Conservation (phyloP, 2,888 invertebrate species). For the Endomychus coccineus region DNA sequence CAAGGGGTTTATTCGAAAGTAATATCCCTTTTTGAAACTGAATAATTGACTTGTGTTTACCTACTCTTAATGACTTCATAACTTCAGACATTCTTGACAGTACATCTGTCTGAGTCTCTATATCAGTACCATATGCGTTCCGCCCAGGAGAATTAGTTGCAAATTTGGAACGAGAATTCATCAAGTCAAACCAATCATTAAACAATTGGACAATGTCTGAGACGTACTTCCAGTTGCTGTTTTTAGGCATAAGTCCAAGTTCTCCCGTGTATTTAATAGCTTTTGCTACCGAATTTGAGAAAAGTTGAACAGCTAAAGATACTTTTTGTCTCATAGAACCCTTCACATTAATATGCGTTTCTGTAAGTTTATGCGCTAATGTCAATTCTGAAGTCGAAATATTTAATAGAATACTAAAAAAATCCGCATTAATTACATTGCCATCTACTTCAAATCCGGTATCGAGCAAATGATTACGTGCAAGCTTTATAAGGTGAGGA, state of each 20-base stretch:
- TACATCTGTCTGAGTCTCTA: slow-evolving; percentile 19
- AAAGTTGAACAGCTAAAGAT: slow-evolving; percentile 18
- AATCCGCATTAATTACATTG: slow-evolving; percentile 11
- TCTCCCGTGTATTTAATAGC: slow-evolving; percentile 18
- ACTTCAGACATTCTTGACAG: slow-evolving; percentile 17
- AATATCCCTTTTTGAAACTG: slow-evolving; percentile 23
- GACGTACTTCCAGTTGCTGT: slow-evolving; percentile 10
- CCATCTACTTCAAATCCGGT: slow-evolving; percentile 15
- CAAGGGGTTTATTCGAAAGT: slow-evolving; percentile 16
- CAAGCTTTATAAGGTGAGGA: slow-evolving; percentile 23
- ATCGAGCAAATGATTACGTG: slow-evolving; percentile 22
- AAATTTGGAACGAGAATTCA: slow-evolving; percentile 22
- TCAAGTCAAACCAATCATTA: slow-evolving; percentile 26
- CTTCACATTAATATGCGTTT: slow-evolving; percentile 21
- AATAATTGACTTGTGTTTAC: slow-evolving; percentile 19
- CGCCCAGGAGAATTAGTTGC: slow-evolving; percentile 10
- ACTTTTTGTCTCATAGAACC: slow-evolving; percentile 24
- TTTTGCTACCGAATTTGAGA: slow-evolving; percentile 20
- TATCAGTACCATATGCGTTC: slow-evolving; percentile 23
- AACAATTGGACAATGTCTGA: slow-evolving; percentile 14
- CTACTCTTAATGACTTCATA: slow-evolving; percentile 20
- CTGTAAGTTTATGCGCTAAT: slow-evolving; percentile 20
- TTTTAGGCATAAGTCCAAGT: slow-evolving; percentile 13
- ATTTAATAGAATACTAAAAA: slow-evolving; percentile 16
- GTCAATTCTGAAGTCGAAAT: slow-evolving; percentile 19